Base-by-base conservation (phyloP, 2,797 vertebrate genomes). In the Eulemur coronatus region DNA sequence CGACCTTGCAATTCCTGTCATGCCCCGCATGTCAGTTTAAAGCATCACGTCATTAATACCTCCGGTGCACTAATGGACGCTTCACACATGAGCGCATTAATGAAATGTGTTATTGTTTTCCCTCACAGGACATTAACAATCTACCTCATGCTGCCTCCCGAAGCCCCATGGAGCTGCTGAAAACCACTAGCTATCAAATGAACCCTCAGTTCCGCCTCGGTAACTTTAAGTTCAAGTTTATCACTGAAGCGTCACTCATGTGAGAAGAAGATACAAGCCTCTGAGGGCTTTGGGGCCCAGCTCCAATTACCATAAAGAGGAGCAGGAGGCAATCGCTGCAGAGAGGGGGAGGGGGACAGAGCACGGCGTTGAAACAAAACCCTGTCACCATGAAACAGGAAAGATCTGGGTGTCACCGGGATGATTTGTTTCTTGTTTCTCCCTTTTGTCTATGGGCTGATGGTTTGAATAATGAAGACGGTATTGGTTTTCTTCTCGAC, bases 31-130 rank as follows among this genome's bases (percentile, higher is more conserved):
- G 98, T 98, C 99, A 98, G 98, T 98, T 98, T 99, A 98, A 99
- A 99, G 98, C 98, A 98, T 98, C 98, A 98, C 97, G 97, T 99
- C 98, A 99, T 99, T 99, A 99, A 99, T 98, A 98, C 98, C 98
- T 98, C 98, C 98, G 98, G 98, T 97, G 97, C 98, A 97, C 98
- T 99, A 99, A 99, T 98, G 98, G 98, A 99, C 98, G 98, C 98
- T 98, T 99, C 99, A 99, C 98, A 98, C 98, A 98, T 98, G 98
- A 99, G 97, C 7, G 98, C 98, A 98, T 99, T 99, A 98, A 99
- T 99, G 99, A 99, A 99, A 99, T 99, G 98, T 98, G 98, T 99
- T 99, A 99, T 98, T 99, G 98, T 99, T 99, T 99, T 98, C 97
- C 98, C 98, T 99, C 98, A 98, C 98, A 99, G 98, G 98, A 99